These are phyloP conservation scores for Muscicapa adusta DNA, from an alignment of 2,113 vertebrate genomes.

Conservation along the genomic window DNA sequence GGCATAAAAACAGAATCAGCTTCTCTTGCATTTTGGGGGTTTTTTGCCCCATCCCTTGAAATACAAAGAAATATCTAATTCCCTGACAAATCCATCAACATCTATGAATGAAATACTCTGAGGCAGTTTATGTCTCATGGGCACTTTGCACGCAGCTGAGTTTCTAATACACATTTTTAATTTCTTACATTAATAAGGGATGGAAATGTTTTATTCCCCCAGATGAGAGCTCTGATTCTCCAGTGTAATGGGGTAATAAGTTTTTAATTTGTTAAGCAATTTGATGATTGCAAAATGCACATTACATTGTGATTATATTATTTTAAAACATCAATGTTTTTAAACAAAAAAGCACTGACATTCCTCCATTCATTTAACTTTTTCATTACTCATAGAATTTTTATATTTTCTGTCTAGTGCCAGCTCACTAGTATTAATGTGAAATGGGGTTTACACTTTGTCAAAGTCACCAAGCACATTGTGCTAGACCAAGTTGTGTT, in stretches of 20 bases:
- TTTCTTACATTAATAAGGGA: not conserved
- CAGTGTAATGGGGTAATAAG: not conserved
- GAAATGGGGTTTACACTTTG: not conserved
- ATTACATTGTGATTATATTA: not conserved
- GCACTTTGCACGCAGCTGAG: not conserved
- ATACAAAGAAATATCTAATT: not conserved
- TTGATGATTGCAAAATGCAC: not conserved
- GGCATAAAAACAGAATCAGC: not conserved
- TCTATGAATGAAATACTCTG: not conserved
- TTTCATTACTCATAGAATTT: not conserved
- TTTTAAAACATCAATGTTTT: not conserved
- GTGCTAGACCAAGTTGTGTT: not conserved
- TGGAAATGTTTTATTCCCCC: not conserved
- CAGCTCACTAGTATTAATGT: not conserved
- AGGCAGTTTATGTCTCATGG: not conserved
- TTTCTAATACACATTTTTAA: not conserved
- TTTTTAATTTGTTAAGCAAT: not conserved
- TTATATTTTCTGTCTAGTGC: not conserved
- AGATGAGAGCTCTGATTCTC: not conserved
- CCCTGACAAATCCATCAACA: not conserved
- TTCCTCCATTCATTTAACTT: not conserved
- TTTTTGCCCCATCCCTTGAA: not conserved
- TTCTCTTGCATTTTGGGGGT: not conserved
- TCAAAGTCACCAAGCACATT: not conserved
- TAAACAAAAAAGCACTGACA: not conserved